Percentiles rank a stretch among this genome's conserved stretches.
Conservation (phyloP, 2,113 vertebrate species). For the Tragulus kanchil region DNA sequence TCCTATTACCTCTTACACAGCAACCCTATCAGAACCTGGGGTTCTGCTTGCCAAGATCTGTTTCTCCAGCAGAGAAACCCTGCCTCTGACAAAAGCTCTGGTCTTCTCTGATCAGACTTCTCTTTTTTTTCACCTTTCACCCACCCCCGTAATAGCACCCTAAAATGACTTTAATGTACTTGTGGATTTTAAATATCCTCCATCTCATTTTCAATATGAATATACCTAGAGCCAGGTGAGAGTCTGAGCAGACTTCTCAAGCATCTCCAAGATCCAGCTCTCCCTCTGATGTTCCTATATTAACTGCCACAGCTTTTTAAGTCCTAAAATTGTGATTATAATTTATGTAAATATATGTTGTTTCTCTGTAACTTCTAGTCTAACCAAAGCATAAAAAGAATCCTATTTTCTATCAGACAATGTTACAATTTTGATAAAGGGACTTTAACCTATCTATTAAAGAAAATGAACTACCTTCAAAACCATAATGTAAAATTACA, state of each 20-base stretch:
- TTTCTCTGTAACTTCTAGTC: slow-evolving; percentile 13
- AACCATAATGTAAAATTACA: background rate
- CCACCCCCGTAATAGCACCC: background rate
- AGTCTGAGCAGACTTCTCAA: background rate
- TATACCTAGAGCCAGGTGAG: background rate
- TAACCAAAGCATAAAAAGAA: background rate
- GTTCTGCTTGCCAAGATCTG: background rate
- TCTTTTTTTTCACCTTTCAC: background rate
- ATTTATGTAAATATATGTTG: background rate
- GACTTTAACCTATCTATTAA: background rate
- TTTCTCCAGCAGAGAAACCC: background rate
- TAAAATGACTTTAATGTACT: background rate
- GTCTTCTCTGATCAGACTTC: background rate
- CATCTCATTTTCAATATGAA: background rate
- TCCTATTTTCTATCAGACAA: background rate
- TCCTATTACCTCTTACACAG: background rate
- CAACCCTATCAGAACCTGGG: background rate
- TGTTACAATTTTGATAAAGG: background rate
- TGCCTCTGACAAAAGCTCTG: background rate
- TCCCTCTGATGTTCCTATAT: background rate
- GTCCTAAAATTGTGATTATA: background rate
- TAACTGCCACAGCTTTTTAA: background rate
- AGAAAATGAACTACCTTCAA: slow-evolving; percentile 1
- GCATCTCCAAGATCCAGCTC: background rate
- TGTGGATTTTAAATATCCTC: background rate